phyloP scores from a whole-genome alignment of 1,140 invertebrate species.

The Ceratitis capitata region DNA sequence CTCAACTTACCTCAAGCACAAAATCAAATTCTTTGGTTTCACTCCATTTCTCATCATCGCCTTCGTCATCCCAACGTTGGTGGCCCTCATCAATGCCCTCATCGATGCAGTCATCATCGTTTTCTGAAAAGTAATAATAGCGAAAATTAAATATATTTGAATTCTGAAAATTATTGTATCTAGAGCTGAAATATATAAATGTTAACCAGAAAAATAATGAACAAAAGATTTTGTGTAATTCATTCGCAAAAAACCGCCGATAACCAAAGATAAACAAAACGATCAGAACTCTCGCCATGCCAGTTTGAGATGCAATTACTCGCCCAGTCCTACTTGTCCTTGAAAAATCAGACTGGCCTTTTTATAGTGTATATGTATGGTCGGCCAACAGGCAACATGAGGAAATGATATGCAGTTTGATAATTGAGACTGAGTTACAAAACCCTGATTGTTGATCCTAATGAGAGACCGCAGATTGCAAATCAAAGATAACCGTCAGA shows the following conservation, averaged over 20 bases:
- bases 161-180: not conserved
- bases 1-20: slow-evolving; percentile 61
- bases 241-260: not conserved
- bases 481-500: not conserved
- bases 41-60: slow-evolving; percentile 67
- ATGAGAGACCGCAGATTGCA: not conserved
- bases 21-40: slow-evolving; percentile 64
- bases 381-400: not conserved
- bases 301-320: no score
- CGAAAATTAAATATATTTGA: slow-evolving; percentile 12
- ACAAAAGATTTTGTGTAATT: no score
- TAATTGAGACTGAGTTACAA: slow-evolving; percentile 19
- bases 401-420: not conserved
- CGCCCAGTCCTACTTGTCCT: slow-evolving; percentile 12
- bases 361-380: not conserved
- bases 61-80: slow-evolving; percentile 67
- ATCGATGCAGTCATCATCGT: slow-evolving; percentile 91
- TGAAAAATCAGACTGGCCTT: slow-evolving; percentile 7
- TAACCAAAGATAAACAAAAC: not conserved
- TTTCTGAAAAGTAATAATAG: slow-evolving; percentile 70
- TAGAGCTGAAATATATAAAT: no score
- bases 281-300: not conserved
- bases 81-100: slow-evolving; percentile 78
- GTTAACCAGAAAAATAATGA: no score
- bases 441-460: not conserved